Evolutionary conservation across 92 coral and sea anemone species (phyloP), one percentile per base, ranked within the genome.

Genomic region (Phenganax marumi): DNA sequence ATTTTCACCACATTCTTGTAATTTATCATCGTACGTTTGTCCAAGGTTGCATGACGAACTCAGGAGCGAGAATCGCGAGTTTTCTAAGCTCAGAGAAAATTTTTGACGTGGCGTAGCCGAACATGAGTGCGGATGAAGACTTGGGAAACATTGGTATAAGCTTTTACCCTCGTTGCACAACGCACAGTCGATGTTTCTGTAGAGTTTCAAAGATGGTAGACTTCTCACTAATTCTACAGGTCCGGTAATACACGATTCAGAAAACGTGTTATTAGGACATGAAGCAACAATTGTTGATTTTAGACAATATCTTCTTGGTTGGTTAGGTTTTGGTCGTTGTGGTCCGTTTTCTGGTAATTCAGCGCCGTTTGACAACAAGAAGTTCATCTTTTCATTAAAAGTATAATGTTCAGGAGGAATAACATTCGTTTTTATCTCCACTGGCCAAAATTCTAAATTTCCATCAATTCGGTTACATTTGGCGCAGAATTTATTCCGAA

Each of bases 401-500:
- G 33, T 46, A 48, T 72, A 46, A 10, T 10, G 26, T 72, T 72
- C 77, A 46, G 77, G 77, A 46, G 77, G 77, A 11, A 19, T 19
- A 43, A 72, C 55, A 9, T 10, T 10, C 6, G 77, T 48, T 43
- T 46, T 17, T 2, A 82, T 48, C 1, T 72, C 71, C 22, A 70
- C 57, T 43, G 68, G 43, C 77, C 73, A 77, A 13, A 12, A 57
- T 57, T 57, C 52, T 49, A 51, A 68, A 19, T 21, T 52, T 61
- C 12, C 43, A 33, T 33, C 9, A 17, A 65, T 49, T 17, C 61
- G 60, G 55, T 83, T 65, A 39, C 86, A 83, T 9, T 19, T 8
- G 9, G 86, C 86, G 25, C 86, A 83, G 73, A 61, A 60, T 46
- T 46, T 69, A 60, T 83, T 83, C 50, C 77, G 60, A 52, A 56